Base-by-base conservation (phyloP, 2,888 invertebrate species). In the Tyria jacobaeae region DNA sequence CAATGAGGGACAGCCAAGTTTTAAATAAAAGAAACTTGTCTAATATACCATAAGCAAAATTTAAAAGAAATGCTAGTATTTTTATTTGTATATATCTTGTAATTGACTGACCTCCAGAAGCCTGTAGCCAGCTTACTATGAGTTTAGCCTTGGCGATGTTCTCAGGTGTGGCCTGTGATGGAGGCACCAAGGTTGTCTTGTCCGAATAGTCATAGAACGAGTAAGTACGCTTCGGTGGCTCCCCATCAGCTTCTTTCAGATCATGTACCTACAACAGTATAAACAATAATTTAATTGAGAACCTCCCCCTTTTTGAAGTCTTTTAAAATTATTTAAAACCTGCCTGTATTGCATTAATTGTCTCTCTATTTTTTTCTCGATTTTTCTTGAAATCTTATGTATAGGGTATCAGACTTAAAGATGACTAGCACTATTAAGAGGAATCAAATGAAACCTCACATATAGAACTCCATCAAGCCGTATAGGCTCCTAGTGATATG, bases 61-160 rank as follows among this genome's bases (percentile, higher is more conserved):
- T 34, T 3, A 27, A n/a, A 51, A 24, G 6, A 52, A 24, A 52
- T 35, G 21, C 21, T 35, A 15, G 15, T 48, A 10, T 21, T n/a
- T 44, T 10, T 48, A 14, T 5, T 5, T 25, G 14, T 48, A 48
- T 2, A 48, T 1, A 48, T 21, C 10, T 47, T 3, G 9, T 48
- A 6, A 27, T 17, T 21, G 9, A 51, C 83, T 74, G 66, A 94
- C 94, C 95, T 70, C 95, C 96, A 49, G 85, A 82, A 2, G 95
- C 95, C 44, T 86, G 83, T 53, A 96, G 87, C 68, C 94, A 86
- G 60, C 94, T 89, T 35, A 96, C 91, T 66, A 95, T 94, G 71
- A 92, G 80, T 79, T 95, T 95, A 1, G 96, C 96, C 71, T 94
- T 95, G n/a, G 89, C 89, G n/a, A 95, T 93, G 83, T 95, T 95